phyloP scores from a whole-genome alignment of 2,888 invertebrate genomes.

The Cantharis nigra region DNA sequence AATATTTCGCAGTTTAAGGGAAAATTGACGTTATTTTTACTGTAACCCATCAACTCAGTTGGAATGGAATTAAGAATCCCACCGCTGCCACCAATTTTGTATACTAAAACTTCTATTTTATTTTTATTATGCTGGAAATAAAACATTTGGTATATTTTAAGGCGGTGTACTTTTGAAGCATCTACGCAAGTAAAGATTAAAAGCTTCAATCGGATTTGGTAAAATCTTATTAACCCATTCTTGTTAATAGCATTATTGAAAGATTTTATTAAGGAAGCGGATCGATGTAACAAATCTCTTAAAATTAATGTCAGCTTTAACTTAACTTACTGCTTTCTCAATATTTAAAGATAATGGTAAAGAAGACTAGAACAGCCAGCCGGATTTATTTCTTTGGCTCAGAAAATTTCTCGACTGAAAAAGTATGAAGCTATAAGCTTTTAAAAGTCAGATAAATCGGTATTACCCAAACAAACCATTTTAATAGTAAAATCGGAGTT shows the following conservation, averaged over 20 bases:
- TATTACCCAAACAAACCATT: background rate
- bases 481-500: background rate
- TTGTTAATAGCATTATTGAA: background rate
- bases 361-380: background rate
- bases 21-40: too few species aligned
- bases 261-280: background rate
- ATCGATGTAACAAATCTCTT: background rate
- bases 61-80: background rate
- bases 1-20: too few species aligned
- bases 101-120: too few species aligned
- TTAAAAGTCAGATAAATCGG: background rate
- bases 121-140: too few species aligned
- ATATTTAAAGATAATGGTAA: background rate
- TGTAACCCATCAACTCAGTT: too few species aligned
- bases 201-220: background rate
- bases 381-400: background rate
- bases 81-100: background rate
- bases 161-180: background rate
- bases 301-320: background rate
- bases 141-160: background rate
- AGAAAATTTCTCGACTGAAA: background rate
- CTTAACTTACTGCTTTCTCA: background rate
- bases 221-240: background rate
- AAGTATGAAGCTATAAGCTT: background rate
- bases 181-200: background rate